Evolutionary conservation across 2,888 invertebrate species (phyloP).

Genomic region (Drosophila nigritarsus): DNA sequence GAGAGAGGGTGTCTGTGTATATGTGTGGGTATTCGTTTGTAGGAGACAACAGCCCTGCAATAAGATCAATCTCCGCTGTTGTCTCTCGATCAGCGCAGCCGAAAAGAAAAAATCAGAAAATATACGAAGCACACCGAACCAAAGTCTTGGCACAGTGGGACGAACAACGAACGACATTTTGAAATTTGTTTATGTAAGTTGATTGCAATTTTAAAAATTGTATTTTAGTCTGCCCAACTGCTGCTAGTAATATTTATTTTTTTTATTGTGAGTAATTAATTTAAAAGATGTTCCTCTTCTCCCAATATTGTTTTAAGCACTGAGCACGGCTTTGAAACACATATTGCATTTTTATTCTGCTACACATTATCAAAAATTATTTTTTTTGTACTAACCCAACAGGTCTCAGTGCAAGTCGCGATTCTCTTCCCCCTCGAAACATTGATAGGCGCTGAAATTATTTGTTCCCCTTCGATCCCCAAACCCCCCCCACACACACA

Average conservation of each 20-base stretch:
- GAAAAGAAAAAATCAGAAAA: slow-evolving; percentile 15
- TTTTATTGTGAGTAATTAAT: neutral
- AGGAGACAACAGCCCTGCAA: slow-evolving; percentile 56
- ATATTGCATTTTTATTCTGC: slow-evolving; percentile 15
- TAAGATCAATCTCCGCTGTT: slow-evolving; percentile 57
- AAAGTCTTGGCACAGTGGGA: slow-evolving; percentile 49
- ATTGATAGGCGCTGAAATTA: slow-evolving; percentile 26
- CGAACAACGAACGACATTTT: neutral
- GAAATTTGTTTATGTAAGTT: neutral
- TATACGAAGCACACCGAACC: slow-evolving; percentile 12
- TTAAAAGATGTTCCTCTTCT: too few relatives aligned
- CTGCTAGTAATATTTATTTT: neutral
- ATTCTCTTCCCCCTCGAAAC: slow-evolving; percentile 10
- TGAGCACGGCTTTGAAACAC: slow-evolving; percentile 2
- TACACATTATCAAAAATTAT: slow-evolving; percentile 39
- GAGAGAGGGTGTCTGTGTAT: neutral
- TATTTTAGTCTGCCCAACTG: neutral
- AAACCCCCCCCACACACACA: too few relatives aligned
- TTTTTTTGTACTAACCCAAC: slow-evolving; percentile 27
- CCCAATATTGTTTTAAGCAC: slow-evolving; percentile 6
- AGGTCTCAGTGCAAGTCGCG: slow-evolving; percentile 22
- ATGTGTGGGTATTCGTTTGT: slow-evolving; percentile 4
- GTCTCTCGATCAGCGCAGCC: slow-evolving; percentile 47
- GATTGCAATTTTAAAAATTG: neutral
- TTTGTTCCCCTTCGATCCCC: neutral